phyloP scores from a whole-genome alignment of 1,140 invertebrate species.

The Pinna nobilis region DNA sequence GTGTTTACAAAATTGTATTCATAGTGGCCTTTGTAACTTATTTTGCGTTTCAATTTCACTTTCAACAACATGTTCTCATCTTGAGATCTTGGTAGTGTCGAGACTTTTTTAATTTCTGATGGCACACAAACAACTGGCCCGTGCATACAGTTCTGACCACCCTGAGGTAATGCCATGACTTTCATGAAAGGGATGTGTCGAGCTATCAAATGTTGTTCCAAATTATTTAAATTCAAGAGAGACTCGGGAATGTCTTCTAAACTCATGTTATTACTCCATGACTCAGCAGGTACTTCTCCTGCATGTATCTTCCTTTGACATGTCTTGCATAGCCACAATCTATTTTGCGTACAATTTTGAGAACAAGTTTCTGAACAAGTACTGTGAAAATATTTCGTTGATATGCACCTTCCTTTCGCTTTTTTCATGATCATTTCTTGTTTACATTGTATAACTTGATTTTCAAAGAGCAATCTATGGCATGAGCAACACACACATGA shows the following conservation, averaged over 20 bases:
- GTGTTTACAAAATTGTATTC: slow-evolving; percentile 31
- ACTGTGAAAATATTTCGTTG: not conserved
- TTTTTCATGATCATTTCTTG: slow-evolving; percentile 10
- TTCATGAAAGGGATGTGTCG: slow-evolving; percentile 34
- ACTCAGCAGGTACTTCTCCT: not conserved
- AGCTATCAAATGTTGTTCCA: slow-evolving; percentile 24
- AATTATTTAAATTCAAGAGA: not conserved
- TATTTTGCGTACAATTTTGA: not conserved
- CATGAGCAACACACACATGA: slow-evolving; percentile 2
- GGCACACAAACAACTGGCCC: slow-evolving; percentile 25
- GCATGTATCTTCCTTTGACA: not conserved
- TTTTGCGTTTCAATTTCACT: not conserved
- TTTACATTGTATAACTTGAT: not conserved
- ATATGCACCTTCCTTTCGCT: not conserved
- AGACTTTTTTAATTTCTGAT: not conserved
- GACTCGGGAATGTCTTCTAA: not conserved
- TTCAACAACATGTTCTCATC: not conserved
- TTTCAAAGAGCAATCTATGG: slow-evolving; percentile 9
- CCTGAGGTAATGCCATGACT: not conserved
- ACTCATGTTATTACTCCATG: no score
- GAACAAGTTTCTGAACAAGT: not conserved
- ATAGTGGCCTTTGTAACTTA: slow-evolving; percentile 29
- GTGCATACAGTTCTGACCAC: not conserved
- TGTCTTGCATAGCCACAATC: not conserved
- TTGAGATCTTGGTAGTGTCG: not conserved